Percentiles rank a stretch among this genome's conserved stretches.
These are phyloP conservation scores for Australoheros facetus DNA, from an alignment of 2,797 vertebrate genomes.

Conservation along the genomic window DNA sequence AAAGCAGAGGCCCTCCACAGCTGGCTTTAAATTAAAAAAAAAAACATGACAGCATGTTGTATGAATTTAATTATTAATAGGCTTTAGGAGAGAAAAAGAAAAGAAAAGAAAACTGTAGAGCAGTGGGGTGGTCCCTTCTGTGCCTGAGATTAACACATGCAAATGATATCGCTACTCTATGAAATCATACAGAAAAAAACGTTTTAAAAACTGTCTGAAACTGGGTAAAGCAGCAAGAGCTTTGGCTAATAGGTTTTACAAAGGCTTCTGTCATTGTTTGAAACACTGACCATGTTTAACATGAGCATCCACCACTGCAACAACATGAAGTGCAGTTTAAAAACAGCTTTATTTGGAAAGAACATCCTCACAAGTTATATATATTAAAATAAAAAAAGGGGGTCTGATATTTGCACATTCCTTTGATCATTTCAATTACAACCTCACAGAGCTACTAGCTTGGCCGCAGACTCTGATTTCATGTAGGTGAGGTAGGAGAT, in stretches of 20 bases:
- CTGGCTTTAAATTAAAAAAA: too few species aligned
- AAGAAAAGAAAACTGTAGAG: not conserved
- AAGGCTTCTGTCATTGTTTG: too few species aligned
- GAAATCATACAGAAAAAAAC: not conserved
- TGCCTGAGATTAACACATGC: not conserved
- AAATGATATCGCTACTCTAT: not conserved
- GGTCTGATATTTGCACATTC: rapidly evolving
- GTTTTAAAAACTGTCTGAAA: not conserved
- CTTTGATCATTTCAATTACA: not conserved
- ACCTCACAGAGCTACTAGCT: not conserved
- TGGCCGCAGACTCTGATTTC: not conserved
- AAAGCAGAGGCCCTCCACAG: not conserved
- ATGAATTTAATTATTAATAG: not conserved
- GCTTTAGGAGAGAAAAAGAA: not conserved
- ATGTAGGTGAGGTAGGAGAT: not conserved
- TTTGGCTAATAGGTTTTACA: not conserved
- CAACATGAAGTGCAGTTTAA: not conserved
- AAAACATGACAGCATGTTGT: too few species aligned
- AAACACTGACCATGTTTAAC: not conserved
- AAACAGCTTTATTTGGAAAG: not conserved
- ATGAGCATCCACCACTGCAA: not conserved
- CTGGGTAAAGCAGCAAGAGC: not conserved
- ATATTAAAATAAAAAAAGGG: rapidly evolving
- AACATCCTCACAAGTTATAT: rapidly evolving
- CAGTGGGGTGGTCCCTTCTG: not conserved